Evolutionary conservation across 2,888 invertebrate genomes (phyloP).

Genomic region (Mesopsocus fuscifrons): DNA sequence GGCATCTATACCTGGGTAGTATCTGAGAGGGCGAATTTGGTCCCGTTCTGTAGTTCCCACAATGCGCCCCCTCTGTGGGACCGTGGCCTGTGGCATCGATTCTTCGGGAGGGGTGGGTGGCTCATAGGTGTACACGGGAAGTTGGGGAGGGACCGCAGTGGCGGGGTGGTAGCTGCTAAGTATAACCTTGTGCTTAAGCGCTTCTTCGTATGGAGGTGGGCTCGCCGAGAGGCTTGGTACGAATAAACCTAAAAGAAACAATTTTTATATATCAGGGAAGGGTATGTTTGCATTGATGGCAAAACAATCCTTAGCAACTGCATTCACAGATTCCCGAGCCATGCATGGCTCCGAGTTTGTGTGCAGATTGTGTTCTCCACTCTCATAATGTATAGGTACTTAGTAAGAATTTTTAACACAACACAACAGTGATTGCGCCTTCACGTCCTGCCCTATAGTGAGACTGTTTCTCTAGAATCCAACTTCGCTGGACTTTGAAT

Average conservation of each 20-base stretch:
- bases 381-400: too few species aligned
- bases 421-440: too few species aligned
- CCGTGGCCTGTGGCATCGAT: not conserved
- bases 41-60: not conserved
- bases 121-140: not conserved
- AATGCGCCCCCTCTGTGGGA: not conserved
- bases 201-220: conserved; percentile 20
- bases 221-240: conserved; percentile 9
- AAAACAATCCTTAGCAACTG: too few species aligned
- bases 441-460: too few species aligned
- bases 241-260: conserved; percentile 5
- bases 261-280: not conserved
- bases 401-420: too few species aligned
- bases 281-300: too few species aligned
- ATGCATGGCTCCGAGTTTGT: too few species aligned
- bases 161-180: conserved; percentile 19
- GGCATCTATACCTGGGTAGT: not conserved
- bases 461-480: too few species aligned
- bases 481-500: too few species aligned
- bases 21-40: not conserved
- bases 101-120: not conserved
- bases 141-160: conserved; percentile 1
- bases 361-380: too few species aligned
- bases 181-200: conserved; percentile 21
- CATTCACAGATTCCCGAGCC: too few species aligned